These are phyloP conservation scores for Halocaridina rubra DNA, from an alignment of 2,888 invertebrate species.

Conservation along the genomic window DNA sequence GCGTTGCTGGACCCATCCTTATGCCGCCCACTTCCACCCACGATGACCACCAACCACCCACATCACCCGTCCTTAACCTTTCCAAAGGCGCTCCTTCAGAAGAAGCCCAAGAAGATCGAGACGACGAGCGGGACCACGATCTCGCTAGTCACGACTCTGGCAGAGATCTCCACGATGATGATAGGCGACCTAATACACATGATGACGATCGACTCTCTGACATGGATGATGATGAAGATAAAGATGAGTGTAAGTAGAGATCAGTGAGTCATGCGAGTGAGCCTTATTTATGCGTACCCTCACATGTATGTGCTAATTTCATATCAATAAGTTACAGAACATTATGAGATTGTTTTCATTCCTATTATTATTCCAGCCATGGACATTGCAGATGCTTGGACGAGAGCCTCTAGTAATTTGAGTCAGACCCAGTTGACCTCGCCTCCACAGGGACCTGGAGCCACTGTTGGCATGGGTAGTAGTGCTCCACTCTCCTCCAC, in stretches of 20 bases:
- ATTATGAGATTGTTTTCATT: not conserved
- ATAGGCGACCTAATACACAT: constrained; percentile 23
- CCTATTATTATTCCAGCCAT: constrained; percentile 33
- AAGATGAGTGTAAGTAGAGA: constrained; percentile 62
- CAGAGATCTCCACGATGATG: constrained; percentile 45
- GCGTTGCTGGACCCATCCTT: constrained; percentile 30
- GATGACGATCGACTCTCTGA: constrained; percentile 45
- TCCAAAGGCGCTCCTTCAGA: constrained; percentile 81
- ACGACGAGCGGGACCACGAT: constrained; percentile 57
- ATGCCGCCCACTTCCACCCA: constrained; percentile 53
- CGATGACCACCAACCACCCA: constrained; percentile 56
- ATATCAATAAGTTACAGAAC: no score
- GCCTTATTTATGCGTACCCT: no score
- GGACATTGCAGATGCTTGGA: constrained; percentile 59
- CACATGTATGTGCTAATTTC: no score
- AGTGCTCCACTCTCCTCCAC: constrained; percentile 78
- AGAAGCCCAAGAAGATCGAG: constrained; percentile 39
- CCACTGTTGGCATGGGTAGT: constrained; percentile 35
- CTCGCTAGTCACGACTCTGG: constrained; percentile 59
- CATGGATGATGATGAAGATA: constrained; percentile 61
- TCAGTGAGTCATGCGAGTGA: no score
- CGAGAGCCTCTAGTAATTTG: constrained; percentile 45
- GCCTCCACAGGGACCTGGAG: constrained; percentile 38
- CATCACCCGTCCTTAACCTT: constrained; percentile 83
- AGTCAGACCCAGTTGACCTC: constrained; percentile 55